Evolutionary conservation across 2,797 vertebrate genomes (phyloP).

Genomic region (Microctenopoma stevenorrisi): DNA sequence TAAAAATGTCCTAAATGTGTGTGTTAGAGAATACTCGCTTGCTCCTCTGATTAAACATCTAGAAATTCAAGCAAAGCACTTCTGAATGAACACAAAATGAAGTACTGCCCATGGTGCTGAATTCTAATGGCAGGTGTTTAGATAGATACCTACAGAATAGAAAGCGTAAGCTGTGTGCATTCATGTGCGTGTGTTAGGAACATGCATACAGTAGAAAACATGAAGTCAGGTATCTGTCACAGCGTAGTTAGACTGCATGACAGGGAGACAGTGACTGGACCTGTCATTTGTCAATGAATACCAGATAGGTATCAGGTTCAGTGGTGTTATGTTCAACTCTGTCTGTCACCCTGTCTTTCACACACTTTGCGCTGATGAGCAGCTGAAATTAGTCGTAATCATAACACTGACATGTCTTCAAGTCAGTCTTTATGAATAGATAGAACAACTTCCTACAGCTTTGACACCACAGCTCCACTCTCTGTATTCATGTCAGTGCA

Average conservation of each 20-base stretch:
- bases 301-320: slow-evolving; percentile 44
- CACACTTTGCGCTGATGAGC: slow-evolving; percentile 55
- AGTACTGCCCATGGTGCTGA: background rate
- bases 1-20: too few species aligned
- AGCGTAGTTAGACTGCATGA: slow-evolving; percentile 13
- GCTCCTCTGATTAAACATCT: background rate
- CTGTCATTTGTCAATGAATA: slow-evolving; percentile 49
- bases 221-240: slow-evolving; percentile 26
- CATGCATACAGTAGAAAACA: slow-evolving; percentile 5
- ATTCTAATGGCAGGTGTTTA: background rate
- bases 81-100: background rate
- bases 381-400: slow-evolving; percentile 63
- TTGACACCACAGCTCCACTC: slow-evolving; percentile 17
- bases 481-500: background rate
- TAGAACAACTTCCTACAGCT: slow-evolving; percentile 26
- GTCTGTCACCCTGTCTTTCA: slow-evolving; percentile 67
- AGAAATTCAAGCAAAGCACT: background rate
- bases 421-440: slow-evolving; percentile 11
- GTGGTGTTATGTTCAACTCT: slow-evolving; percentile 52
- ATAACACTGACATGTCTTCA: slow-evolving; percentile 48
- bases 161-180: background rate
- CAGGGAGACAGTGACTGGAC: slow-evolving; percentile 55
- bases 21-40: background rate
- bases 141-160: background rate
- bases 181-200: background rate